Base-by-base conservation (phyloP, 2,888 invertebrate genomes). In the Abrostola triplasia region DNA sequence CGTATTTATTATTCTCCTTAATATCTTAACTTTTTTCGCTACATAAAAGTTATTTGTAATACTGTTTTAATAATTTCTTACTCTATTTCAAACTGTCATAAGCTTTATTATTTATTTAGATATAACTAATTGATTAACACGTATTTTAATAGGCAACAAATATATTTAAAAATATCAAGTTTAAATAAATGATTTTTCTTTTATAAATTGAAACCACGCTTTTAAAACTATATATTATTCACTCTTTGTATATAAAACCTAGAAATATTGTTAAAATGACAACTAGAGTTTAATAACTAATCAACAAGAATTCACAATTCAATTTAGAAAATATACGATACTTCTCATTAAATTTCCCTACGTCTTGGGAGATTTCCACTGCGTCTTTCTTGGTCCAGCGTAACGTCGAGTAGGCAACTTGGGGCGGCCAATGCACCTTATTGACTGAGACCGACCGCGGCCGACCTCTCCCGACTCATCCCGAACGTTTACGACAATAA, bases 401-500 rank as follows among this genome's bases (percentile, higher is more conserved):
- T 77, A 80, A 82, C 80, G 84, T 81, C 82, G 84, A 83, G 83
- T 84, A 87, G 84, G 86, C 88, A 84, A 92, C 91, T 92, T 92
- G 89, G 91, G 92, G 91, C 94, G 93, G 92, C 90, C 89, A 88
- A 89, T 90, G 90, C 89, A 90, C 90, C 90, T 90, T 90, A 91
- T 90, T 90, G 90, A 92, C 92, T 94, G 88, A 84, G 85, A 82
- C 83, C 89, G 87, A 87, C 86, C 85, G 77, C 84, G 80, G 72
- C 86, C 88, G 90, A 90, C 79, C 82, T 77, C 80, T 70, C 76
- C 86, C 90, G 89, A 88, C 69, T 78, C 73, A 68, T 77, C 73
- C 83, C 89, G 89, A 89, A 73, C 81, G 65, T 77, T 82, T 76
- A 81, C 84, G 84, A 84, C 76, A 71, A 71, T 84, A 87, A 81